Evolutionary conservation across 2,797 vertebrate genomes (phyloP), one percentile per base, ranked within the genome.

Genomic region (Heteromormyrus szaboi): DNA sequence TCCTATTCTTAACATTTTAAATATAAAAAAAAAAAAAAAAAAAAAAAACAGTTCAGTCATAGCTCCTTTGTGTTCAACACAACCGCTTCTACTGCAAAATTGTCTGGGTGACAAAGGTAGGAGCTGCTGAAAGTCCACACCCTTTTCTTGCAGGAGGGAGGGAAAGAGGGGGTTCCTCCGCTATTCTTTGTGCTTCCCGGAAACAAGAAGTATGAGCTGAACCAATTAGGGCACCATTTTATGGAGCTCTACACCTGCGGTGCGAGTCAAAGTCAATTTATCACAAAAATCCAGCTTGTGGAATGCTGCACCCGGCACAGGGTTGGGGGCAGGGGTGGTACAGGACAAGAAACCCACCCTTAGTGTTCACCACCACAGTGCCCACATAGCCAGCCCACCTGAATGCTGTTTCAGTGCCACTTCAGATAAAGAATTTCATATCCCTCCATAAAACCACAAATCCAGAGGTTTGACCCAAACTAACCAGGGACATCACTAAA

Each of bases 41-140:
- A 88, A n/a, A 11, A 79, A 29, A 81, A 29, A 93, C 54, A 7
- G 54, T 22, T 59, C 91, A 90, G 25, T 68, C 25, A 29, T 1
- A 56, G 22, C 86, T 92, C 92, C 91, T 92, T 92, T 86, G 62
- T 44, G 85, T 92, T 48, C 51, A 51, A 53, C 44, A 25, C 85
- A 86, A 56, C n/a, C 81, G 3, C 81, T 50, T 84, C 72, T 37
- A 79, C 29, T 79, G 37, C 33, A 79, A 37, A 79, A 19, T 8
- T 41, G 72, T 19, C 33, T 19, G 68, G 33, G 5, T 44, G 37
- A 19, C 68, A 76, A 62, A 91, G 87, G 87, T 91, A 87, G 89
- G 50, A 33, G 50, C 9, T 54, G 11, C 48, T 86, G 29, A 85
- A 51, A 29, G n/a, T 54, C 25, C 83, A 46, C 83, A 85, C 83